These are phyloP conservation scores for Nannoperca obscura DNA, from an alignment of 2,797 vertebrate genomes.

Conservation along the genomic window DNA sequence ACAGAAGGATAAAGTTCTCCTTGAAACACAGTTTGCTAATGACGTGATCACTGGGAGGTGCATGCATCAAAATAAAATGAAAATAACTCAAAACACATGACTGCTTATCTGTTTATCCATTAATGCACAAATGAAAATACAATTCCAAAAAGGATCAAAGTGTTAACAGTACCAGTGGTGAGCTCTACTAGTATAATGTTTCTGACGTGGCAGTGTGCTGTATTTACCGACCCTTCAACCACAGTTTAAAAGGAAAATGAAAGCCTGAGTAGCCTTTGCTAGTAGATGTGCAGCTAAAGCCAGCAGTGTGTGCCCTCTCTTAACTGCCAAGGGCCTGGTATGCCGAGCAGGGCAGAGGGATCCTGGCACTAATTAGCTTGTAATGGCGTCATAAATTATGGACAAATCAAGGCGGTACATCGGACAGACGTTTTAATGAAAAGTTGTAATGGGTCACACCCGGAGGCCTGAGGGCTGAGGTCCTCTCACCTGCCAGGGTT, in stretches of 20 bases:
- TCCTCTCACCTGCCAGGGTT: conserved; percentile 59
- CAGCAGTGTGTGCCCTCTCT: conserved; percentile 62
- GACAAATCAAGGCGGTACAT: conserved; percentile 91
- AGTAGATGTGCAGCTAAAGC: conserved; percentile 45
- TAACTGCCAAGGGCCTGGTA: conserved; percentile 69
- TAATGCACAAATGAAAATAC: background rate
- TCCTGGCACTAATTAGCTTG: conserved; percentile 92
- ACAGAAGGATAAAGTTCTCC: background rate
- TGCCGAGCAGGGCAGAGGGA: conserved; percentile 67
- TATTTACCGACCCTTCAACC: conserved; percentile 13
- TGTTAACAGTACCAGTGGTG: background rate
- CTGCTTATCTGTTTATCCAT: no score
- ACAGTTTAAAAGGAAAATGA: conserved; percentile 34
- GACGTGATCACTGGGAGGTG: background rate
- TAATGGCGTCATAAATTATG: conserved; percentile 96
- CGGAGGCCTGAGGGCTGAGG: conserved; percentile 70
- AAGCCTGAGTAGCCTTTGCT: conserved; percentile 28
- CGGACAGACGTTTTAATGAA: conserved; percentile 90
- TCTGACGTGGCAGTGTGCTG: background rate
- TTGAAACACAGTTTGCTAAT: background rate
- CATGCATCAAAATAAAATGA: background rate
- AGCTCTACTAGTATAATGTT: background rate
- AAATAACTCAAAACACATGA: background rate
- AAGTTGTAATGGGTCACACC: conserved; percentile 90
- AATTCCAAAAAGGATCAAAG: background rate